Evolutionary conservation across 1,140 invertebrate species (phyloP).

Genomic region (Eriocheir sinensis): DNA sequence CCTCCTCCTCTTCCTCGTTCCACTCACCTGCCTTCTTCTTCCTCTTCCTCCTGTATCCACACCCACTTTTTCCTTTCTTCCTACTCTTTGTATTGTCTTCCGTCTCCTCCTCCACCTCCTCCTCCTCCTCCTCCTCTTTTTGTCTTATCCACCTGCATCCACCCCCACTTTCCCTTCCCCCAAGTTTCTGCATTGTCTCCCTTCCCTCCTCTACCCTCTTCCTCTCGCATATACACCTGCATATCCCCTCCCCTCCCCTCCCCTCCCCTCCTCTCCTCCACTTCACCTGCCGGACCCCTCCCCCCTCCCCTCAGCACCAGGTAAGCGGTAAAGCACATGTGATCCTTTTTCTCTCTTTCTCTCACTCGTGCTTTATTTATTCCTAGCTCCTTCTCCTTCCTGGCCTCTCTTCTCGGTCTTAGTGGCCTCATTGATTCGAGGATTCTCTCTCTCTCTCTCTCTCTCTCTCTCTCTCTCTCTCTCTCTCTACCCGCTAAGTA

Average conservation of each 20-base stretch:
- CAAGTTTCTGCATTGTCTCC: neutral
- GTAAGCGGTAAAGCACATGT: neutral
- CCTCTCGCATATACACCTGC: neutral
- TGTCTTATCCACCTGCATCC: too few species aligned
- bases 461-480: neutral
- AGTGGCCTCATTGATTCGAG: constrained; percentile 16
- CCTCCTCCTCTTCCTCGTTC: neutral
- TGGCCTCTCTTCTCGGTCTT: neutral
- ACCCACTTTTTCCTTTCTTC: neutral
- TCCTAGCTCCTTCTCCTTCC: neutral
- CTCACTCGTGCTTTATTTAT: neutral
- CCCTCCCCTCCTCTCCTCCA: neutral
- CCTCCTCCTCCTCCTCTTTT: neutral
- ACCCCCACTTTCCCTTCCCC: neutral
- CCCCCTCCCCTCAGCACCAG: neutral
- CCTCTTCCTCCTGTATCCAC: neutral
- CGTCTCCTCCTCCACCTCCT: neutral
- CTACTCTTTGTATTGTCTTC: too few species aligned
- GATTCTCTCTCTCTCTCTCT: neutral
- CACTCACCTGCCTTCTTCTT: neutral
- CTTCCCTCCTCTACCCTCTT: too few species aligned
- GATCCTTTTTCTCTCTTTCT: neutral
- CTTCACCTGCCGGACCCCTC: too few species aligned
- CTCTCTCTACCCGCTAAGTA: neutral
- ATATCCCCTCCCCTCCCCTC: neutral